A percentile compares a stretch with the other conserved stretches of the same genome.
Evolutionary conservation across 1,140 invertebrate species (phyloP).

Genomic region (Leptinotarsa defecta): DNA sequence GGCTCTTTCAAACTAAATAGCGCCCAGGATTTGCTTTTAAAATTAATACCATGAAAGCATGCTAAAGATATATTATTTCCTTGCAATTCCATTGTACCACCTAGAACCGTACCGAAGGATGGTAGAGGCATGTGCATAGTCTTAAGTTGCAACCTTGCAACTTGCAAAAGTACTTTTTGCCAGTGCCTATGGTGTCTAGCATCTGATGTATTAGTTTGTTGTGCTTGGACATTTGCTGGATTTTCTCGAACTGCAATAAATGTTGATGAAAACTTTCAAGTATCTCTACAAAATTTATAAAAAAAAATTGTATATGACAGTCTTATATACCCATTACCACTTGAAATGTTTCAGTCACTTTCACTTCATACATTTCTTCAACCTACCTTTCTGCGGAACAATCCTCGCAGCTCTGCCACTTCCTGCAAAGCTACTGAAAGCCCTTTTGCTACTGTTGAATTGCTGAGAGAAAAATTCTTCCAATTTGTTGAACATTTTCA

Average conservation of each 20-base stretch:
- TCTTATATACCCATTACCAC: too few relatives aligned
- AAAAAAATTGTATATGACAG: too few relatives aligned
- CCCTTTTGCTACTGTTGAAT: conserved; percentile 89
- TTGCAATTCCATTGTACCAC: conserved; percentile 90
- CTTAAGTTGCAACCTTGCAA: conserved; percentile 75
- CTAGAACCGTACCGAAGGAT: conserved; percentile 79
- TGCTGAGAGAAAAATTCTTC: conserved; percentile 97
- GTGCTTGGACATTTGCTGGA: neutral
- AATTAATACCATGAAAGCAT: conserved; percentile 97
- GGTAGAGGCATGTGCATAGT: conserved; percentile 71
- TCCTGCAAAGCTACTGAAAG: conserved; percentile 67
- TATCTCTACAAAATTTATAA: neutral
- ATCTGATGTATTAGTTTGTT: conserved; percentile 58
- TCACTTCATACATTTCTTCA: neutral
- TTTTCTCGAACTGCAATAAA: conserved; percentile 11
- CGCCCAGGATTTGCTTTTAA: conserved; percentile 96
- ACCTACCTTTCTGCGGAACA: conserved; percentile 53
- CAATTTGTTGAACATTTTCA: conserved; percentile 95
- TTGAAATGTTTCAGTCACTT: neutral
- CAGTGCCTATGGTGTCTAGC: conserved; percentile 88
- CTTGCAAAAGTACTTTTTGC: conserved; percentile 78
- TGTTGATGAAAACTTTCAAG: neutral
- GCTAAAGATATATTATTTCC: conserved; percentile 91
- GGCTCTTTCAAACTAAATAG: conserved; percentile 93
- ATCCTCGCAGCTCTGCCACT: conserved; percentile 43